phyloP scores from a whole-genome alignment of 2,113 vertebrate genomes.

The Atlantisia rogersi region DNA sequence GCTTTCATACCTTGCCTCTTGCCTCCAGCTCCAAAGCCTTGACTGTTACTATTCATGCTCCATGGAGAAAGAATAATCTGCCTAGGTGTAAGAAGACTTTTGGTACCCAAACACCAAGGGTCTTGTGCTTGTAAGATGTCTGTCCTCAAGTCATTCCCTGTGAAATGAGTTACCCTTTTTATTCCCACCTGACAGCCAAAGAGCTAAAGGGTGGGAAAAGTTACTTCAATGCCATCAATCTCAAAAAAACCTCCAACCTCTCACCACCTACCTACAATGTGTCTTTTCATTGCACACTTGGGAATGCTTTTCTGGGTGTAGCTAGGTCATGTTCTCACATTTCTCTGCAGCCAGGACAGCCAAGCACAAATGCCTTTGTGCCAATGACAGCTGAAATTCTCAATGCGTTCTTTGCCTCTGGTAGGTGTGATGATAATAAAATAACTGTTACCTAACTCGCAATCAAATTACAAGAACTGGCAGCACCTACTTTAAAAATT shows the following conservation, averaged over 20 bases:
- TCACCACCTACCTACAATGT: not conserved
- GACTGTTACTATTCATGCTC: rapidly evolving
- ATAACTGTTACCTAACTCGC: not conserved
- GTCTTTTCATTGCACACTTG: not conserved
- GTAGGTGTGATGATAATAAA: not conserved
- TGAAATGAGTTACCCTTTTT: not conserved
- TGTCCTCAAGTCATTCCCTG: not conserved
- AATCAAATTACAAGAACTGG: not conserved
- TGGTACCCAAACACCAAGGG: rapidly evolving
- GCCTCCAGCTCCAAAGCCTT: not conserved
- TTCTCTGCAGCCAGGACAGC: not conserved
- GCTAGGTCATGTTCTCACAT: not conserved
- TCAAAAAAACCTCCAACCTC: not conserved
- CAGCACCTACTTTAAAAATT: not conserved
- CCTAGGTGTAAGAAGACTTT: not conserved
- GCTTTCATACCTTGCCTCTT: rapidly evolving
- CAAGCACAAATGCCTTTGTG: not conserved
- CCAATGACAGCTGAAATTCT: not conserved
- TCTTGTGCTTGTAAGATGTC: not conserved
- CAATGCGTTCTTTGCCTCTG: not conserved
- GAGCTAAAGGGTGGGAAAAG: not conserved
- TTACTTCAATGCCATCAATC: not conserved
- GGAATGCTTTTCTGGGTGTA: not conserved
- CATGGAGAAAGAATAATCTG: not conserved
- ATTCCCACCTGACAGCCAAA: not conserved